Evolutionary conservation across 2,888 invertebrate genomes (phyloP), one percentile per base, ranked within the genome.

Genomic region (Heliconius erato): DNA sequence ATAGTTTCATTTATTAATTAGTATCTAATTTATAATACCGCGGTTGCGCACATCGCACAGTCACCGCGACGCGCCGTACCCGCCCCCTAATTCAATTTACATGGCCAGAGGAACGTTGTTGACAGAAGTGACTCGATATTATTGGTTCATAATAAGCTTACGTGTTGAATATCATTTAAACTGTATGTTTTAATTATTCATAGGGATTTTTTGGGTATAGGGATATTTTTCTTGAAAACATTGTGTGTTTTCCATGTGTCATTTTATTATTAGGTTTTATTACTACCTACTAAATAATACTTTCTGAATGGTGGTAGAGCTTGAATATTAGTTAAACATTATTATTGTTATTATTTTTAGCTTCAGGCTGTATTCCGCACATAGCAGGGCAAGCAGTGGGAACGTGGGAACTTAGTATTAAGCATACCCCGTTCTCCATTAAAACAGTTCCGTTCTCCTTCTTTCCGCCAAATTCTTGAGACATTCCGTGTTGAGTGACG

Each of bases 51-150:
- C 87, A 87, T 74, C 79, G 87, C 85, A 86, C 83, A 85, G 86
- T 86, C 88, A 85, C 87, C 87, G 85, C 87, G 86, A 84, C 86
- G 82, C 85, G 86, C 86, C 83, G 88, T 89, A 89, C 91, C 92
- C 94, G 94, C 94, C 94, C 91, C 91, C 91, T 94, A 93, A 94
- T 94, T 94, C 90, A 94, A 94, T 94, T 94, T 93, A 94, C 92
- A 93, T 92, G 89, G 90, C 86, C 86, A 86, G 84, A 77, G 90
- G 88, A 92, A 89, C 85, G 83, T 82, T 85, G 84, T 7, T 49
- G 26, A 84, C 84, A 87, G 85, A 89, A 88, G 84, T 85, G 74
- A 23, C 23, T 76, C 2, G 14, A 76, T 40, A 63, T 63, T 76
- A 26, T 76, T 76, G 40, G 23, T 76, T 12, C 1, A 59, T 28